Evolutionary conservation across 53 echinoderm and acorn worm species (phyloP), one percentile per base, ranked within the genome.

Genomic region (Patiria pectinifera): DNA sequence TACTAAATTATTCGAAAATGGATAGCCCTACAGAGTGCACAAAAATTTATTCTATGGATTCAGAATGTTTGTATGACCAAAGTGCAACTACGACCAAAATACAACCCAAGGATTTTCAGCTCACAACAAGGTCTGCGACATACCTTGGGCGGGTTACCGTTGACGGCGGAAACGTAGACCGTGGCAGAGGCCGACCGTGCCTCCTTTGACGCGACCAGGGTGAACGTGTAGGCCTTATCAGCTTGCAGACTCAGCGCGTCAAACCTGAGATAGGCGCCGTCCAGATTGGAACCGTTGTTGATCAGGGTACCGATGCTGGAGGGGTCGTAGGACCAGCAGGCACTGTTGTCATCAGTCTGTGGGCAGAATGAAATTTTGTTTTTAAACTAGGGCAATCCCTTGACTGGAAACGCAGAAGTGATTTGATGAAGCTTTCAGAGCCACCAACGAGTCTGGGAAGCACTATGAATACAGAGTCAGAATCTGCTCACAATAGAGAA

Each of bases 131-230:
- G 8, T 60, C 12, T 8, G 60, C 60, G 12, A 21, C 83, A 48
- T 89, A 97, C 97, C 96, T 96, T 92, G 12, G 97, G 97, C 74
- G 97, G 97, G 46, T 95, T 92, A 24, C 97, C 97, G 83, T 91
- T 94, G 16, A 97, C 97, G 11, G 95, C 96, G 43, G 85, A 84
- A 43, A 97, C 94, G 47, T 70, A 85, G 63, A 97, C 93, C 18
- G 58, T 59, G 6, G 97, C 87, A 4, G 83, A 83, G 19, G 96
- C 95, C 1, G 95, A 86, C 48, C 97, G 85, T 11, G 77, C 81
- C 71, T 92, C 85, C 82, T 97, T 97, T 18, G 92, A 74, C 0
- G 94, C 95, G 7, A 91, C 86, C 87, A 96, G 86, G 7, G 96
- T 95, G 85, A 97, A 95, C n/a, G 26, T 53, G 46, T 97, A 97